Percentiles rank a stretch among this genome's conserved stretches.
phyloP scores from a whole-genome alignment of 2,888 invertebrate genomes.

The Drosophila greeni region DNA sequence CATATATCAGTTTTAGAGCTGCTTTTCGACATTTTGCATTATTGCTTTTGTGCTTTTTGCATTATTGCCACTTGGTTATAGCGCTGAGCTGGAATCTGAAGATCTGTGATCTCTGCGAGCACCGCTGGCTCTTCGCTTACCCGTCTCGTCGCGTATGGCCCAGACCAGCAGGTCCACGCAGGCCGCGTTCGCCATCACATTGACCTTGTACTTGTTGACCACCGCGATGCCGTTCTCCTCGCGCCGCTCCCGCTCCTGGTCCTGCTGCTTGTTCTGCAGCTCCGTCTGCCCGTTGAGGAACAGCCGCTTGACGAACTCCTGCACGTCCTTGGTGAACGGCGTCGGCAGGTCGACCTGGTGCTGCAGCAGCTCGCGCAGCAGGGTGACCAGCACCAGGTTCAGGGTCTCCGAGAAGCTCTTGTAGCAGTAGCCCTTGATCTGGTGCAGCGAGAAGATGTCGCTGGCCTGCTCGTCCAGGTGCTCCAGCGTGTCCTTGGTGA shows the following conservation, averaged over 20 bases:
- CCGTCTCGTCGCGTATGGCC: conserved; percentile 98
- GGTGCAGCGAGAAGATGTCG: conserved; percentile 86
- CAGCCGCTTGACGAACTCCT: conserved; percentile 92
- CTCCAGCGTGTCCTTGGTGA: conserved; percentile 89
- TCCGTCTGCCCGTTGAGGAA: conserved; percentile 96
- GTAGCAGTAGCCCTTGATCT: conserved; percentile 92
- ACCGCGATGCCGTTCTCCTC: conserved; percentile 86
- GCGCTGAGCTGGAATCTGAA: conserved; percentile 26
- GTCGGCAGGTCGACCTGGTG: conserved; percentile 92
- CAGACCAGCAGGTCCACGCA: conserved; percentile 98
- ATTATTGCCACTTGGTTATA: conserved; percentile 26
- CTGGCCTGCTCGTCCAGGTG: conserved; percentile 91
- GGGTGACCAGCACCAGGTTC: conserved; percentile 94
- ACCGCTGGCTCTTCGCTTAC: conserved; percentile 79
- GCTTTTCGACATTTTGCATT: conserved; percentile 14
- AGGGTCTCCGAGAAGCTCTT: conserved; percentile 96
- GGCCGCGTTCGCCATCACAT: conserved; percentile 97
- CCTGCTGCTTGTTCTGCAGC: conserved; percentile 90
- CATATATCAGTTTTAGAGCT: conserved; percentile 11
- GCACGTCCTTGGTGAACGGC: conserved; percentile 95
- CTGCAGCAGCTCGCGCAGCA: conserved; percentile 93
- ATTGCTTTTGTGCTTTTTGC: conserved; percentile 5
- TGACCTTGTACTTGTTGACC: conserved; percentile 94
- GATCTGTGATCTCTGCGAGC: background rate
- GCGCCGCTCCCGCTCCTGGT: conserved; percentile 89